Evolutionary conservation across 2,797 vertebrate genomes (phyloP), one percentile per base, ranked within the genome.

Genomic region (Pristis pectinata): DNA sequence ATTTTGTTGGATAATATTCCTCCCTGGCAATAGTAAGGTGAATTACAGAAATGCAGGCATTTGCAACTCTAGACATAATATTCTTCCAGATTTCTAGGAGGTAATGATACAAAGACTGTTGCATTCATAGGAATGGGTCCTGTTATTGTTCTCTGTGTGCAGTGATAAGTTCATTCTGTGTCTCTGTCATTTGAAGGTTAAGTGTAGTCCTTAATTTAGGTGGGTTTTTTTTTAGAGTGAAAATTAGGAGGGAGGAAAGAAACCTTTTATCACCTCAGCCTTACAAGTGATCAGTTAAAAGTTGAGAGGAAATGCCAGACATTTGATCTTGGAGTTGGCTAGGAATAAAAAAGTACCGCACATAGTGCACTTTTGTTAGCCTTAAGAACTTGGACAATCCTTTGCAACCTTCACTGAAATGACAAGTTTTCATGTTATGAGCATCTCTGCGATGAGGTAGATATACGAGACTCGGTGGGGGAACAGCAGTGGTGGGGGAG

Each of bases 371-470:
- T 74, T 67, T 49, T 49, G 24, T 64, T 67, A 59, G 19, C 41
- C 72, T 74, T 17, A 93, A 74, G 67, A 91, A 72, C 41, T 24
- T 27, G 64, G 64, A 44, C 17, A n/a, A 30, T 24, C 70, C 64
- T 93, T 72, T 27, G 44, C 67, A 49, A 93, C 49, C 37, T 72
- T 74, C 30, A 44, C 92, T 93, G 67, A 93, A 93, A 53, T 49
- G 70, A 44, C 37, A 93, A 41, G 67, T 74, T 74, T 44, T 74
- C 92, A 72, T 70, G 13, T 27, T 93, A 74, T 93, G 64, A 93
- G 41, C 24, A 74, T 49, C 64, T 49, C 24, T 72, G 10, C 27
- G 24, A 93, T 72, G 24, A 72, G 22, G 15, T 49, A 70, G 34
- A 41, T 49, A 10, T 27, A 53, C 24, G 0, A 87, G 53, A 10